Evolutionary conservation across 1,140 invertebrate genomes (phyloP), one percentile per base, ranked within the genome.

Genomic region (Melipona quadrifasciata): DNA sequence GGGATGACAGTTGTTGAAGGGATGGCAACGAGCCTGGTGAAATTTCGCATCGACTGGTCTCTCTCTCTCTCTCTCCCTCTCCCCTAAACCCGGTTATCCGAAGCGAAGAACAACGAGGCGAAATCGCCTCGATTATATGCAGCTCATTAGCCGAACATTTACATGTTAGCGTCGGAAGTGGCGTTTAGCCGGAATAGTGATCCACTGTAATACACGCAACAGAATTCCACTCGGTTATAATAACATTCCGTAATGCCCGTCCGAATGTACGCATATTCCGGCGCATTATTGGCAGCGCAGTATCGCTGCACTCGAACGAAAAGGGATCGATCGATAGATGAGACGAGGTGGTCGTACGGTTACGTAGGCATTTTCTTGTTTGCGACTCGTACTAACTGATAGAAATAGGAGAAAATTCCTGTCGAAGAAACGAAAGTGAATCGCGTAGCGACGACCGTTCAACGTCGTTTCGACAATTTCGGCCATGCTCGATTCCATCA

Each of bases 191-290:
- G 76, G 67, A 67, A 83, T 58, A n/a, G 70, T 80, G 77, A 87
- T 87, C 80, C 71, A 68, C 34, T 21, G 82, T 83, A 79, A 61
- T 72, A 76, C 80, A 84, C 67, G 77, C 71, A 39, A 51, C 77
- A 73, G 67, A 84, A 87, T 88, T 87, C 76, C 85, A 76, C 47
- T 65, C 71, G 76, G 57, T 88, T 88, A 87, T 89, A 89, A 88
- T 89, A 87, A 72, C 86, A 84, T 89, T 89, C 82, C 74, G 78
- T 85, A 85, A 87, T 89, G 67, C 84, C 39, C 55, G 72, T 75
- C 87, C 73, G 82, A 80, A 71, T 73, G 58, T 71, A 84, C 74
- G 64, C 86, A 85, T 89, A 89, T 87, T 79, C 87, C 74, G 68
- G 82, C 74, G 74, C 86, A 89, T 89, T 89, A 89, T 89, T 89